Evolutionary conservation across 2,113 vertebrate species (phyloP).

Genomic region (Lutjanus erythropterus): DNA sequence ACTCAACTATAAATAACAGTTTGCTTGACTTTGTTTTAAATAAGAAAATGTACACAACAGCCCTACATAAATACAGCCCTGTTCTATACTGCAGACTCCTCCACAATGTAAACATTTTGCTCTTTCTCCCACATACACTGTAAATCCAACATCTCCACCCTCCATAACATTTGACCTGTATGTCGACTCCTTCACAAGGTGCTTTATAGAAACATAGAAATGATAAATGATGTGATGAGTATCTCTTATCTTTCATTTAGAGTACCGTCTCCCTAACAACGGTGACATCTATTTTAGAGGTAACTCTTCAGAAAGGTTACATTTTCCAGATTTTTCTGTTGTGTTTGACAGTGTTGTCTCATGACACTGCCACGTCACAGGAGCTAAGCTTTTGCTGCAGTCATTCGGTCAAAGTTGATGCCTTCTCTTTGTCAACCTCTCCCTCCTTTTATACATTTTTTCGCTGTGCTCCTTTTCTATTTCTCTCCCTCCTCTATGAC

Average conservation of each 20-base stretch:
- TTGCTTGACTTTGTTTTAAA: slow-evolving; percentile 56
- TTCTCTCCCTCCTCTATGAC: slow-evolving; percentile 37
- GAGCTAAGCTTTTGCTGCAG: slow-evolving; percentile 4
- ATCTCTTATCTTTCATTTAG: slow-evolving; percentile 18
- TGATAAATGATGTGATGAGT: slow-evolving; percentile 28
- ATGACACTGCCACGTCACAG: slow-evolving; percentile 17
- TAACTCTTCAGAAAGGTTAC: slow-evolving; percentile 5
- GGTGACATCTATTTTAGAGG: neutral
- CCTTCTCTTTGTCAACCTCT: slow-evolving; percentile 34
- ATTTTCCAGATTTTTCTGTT: slow-evolving; percentile 12
- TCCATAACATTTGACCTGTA: slow-evolving; percentile 38
- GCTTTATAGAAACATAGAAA: slow-evolving; percentile 30
- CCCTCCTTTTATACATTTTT: slow-evolving; percentile 31
- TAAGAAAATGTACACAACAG: slow-evolving; percentile 30
- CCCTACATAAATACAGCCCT: slow-evolving; percentile 45
- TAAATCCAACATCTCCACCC: slow-evolving; percentile 51
- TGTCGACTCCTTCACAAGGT: slow-evolving; percentile 24
- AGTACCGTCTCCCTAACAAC: neutral
- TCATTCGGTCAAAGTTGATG: slow-evolving; percentile 58
- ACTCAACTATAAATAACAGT: slow-evolving; percentile 30
- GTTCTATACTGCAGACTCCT: slow-evolving; percentile 26
- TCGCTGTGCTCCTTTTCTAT: neutral
- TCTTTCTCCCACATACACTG: slow-evolving; percentile 48
- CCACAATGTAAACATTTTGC: slow-evolving; percentile 62
- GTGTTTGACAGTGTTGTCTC: slow-evolving; percentile 9